Percentiles rank a stretch among this genome's conserved stretches.
These are phyloP conservation scores for Adelges cooleyi DNA, from an alignment of 1,140 invertebrate species.

Conservation along the genomic window DNA sequence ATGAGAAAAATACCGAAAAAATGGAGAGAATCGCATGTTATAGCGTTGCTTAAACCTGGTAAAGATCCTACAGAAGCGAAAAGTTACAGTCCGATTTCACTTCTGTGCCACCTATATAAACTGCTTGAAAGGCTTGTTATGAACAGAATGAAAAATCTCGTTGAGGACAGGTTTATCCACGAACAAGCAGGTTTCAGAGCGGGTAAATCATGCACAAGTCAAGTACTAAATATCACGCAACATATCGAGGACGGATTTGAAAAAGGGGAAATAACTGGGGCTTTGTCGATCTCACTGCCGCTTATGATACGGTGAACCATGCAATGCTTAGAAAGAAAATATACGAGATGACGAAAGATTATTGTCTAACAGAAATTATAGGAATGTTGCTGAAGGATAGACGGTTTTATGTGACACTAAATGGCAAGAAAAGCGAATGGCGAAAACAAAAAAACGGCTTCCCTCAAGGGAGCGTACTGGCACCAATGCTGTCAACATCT, in stretches of 20 bases:
- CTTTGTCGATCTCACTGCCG: constrained; percentile 29
- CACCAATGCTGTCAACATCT: constrained; percentile 34
- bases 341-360: constrained; percentile 16
- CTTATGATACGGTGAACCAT: constrained; percentile 30
- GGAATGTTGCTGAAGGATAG: constrained; percentile 28
- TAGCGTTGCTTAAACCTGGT: constrained; percentile 31
- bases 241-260: constrained; percentile 30
- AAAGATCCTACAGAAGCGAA: constrained; percentile 30
- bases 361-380: background rate
- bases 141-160: background rate
- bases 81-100: constrained; percentile 28
- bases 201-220: constrained; percentile 20
- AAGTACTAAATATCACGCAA: constrained; percentile 29
- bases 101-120: constrained; percentile 30
- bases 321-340: constrained; percentile 18
- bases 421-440: constrained; percentile 23
- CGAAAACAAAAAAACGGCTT: constrained; percentile 30
- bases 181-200: constrained; percentile 29
- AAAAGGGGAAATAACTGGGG: constrained; percentile 16
- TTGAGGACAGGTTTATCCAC: constrained; percentile 9
- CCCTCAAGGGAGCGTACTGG: constrained; percentile 36
- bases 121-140: constrained; percentile 27
- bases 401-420: constrained; percentile 28
- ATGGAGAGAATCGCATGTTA: constrained; percentile 30
- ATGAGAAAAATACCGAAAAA: constrained; percentile 4